Evolutionary conservation across 1,140 invertebrate genomes (phyloP), one percentile per base, ranked within the genome.

Genomic region (Monochamus saltuarius): DNA sequence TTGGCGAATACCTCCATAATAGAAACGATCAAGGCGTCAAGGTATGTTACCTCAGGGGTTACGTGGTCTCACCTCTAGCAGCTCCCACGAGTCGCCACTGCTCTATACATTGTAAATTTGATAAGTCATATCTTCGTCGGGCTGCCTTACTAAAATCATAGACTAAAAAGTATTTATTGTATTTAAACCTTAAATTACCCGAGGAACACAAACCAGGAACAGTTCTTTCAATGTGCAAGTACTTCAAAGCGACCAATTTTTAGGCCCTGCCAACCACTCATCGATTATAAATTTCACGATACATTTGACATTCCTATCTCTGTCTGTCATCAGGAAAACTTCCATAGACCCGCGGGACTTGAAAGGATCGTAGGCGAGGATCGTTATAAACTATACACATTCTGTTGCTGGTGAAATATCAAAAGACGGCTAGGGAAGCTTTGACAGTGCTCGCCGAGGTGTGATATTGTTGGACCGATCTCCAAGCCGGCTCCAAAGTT

Each of bases 361-460:
- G 36, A 17, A 46, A 16, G 34, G 53, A 56, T 40, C 19, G 17
- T 16, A 22, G 10, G 29, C 14, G 14, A 17, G 37, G 49, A 40
- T 55, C 13, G 55, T 36, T 43, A 58, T 63, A 64, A 64, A 64
- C 56, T 59, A 59, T 54, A 59, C 22, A 29, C 43, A 64, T 64
- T 59, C 61, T 46, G 55, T 58, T 58, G 19, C 56, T 52, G 46
- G 51, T 47, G 56, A 56, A 59, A 64, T 69, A 68, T 71, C 69
- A 67, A 67, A 71, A 67, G 69, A 69, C 65, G 65, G 61, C 58
- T 61, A 61, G 63, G 57, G 56, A 57, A 36, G 61, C 70, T 72
- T 72, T 72, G 70, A 69, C 63, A 64, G 61, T 72, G 68, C 58
- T 60, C 70, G 59, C 49, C 64, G 63, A 66, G 70, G 68, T 72